Evolutionary conservation across 2,113 vertebrate genomes (phyloP).

Genomic region (Upupa epops): DNA sequence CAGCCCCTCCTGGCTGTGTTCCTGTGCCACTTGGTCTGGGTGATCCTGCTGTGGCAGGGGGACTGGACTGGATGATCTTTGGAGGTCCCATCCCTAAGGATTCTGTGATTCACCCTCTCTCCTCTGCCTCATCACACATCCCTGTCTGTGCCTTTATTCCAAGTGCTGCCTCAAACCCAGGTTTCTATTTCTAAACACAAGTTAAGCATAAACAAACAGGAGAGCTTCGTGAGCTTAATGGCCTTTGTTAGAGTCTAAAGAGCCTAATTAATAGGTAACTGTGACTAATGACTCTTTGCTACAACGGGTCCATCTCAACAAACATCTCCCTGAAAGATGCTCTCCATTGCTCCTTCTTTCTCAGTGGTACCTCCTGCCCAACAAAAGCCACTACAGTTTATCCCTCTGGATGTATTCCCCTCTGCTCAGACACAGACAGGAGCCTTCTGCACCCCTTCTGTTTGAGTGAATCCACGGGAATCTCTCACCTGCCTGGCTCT

Average conservation of each 20-base stretch:
- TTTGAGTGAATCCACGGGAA: neutral
- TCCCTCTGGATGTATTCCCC: neutral
- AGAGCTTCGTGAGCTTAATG: neutral
- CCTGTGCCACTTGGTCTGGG: too few relatives aligned
- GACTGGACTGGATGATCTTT: too few relatives aligned
- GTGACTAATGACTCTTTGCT: neutral
- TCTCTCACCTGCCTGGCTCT: neutral
- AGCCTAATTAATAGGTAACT: neutral
- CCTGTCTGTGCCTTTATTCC: neutral
- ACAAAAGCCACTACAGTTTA: neutral
- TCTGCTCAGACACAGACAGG: neutral
- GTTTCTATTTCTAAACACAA: neutral
- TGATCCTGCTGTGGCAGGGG: too few relatives aligned
- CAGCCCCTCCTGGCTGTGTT: too few relatives aligned
- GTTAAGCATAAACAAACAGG: neutral
- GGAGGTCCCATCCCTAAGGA: too few relatives aligned
- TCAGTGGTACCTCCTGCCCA: neutral
- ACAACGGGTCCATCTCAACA: neutral
- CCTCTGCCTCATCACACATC: neutral
- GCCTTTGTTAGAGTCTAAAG: neutral
- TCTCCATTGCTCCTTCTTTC: neutral
- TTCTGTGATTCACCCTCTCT: too few relatives aligned
- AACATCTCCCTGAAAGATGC: neutral
- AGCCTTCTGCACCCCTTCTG: neutral
- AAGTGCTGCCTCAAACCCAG: neutral